phyloP scores from a whole-genome alignment of 2,888 invertebrate species.

The Dryobotodes eremita region DNA sequence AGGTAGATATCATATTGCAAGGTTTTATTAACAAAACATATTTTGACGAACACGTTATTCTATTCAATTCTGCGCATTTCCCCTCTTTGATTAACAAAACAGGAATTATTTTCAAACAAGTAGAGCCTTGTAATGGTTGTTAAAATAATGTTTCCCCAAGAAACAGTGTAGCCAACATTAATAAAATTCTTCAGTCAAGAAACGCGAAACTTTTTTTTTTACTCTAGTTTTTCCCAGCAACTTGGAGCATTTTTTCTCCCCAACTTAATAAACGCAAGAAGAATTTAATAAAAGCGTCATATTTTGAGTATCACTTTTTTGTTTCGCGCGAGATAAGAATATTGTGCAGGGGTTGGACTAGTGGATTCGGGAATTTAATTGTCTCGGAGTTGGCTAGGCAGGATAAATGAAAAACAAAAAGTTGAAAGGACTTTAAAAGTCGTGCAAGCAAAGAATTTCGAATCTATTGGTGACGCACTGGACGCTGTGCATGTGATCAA shows the following conservation, averaged over 20 bases:
- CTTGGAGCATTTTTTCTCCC: slow-evolving; percentile 80
- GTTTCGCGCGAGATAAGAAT: slow-evolving; percentile 69
- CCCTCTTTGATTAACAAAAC: slow-evolving; percentile 48
- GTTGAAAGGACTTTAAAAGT: slow-evolving; percentile 24
- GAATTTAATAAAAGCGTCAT: slow-evolving; percentile 89
- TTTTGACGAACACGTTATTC: not conserved
- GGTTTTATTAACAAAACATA: not conserved
- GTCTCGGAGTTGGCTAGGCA: slow-evolving; percentile 43
- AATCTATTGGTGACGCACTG: not conserved
- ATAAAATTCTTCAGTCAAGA: slow-evolving; percentile 86
- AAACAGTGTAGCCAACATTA: slow-evolving; percentile 83
- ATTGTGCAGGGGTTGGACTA: slow-evolving; percentile 61
- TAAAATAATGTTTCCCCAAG: slow-evolving; percentile 80
- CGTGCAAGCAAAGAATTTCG: slow-evolving; percentile 6
- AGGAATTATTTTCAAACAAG: slow-evolving; percentile 63
- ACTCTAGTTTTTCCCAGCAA: slow-evolving; percentile 78
- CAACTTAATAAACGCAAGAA: slow-evolving; percentile 84
- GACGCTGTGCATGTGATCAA: not conserved
- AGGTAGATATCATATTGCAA: not conserved
- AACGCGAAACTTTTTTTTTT: slow-evolving; percentile 82
- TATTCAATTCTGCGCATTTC: slow-evolving; percentile 29
- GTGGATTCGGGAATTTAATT: slow-evolving; percentile 65
- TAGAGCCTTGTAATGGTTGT: slow-evolving; percentile 71
- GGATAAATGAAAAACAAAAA: slow-evolving; percentile 42
- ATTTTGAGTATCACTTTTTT: slow-evolving; percentile 78